Evolutionary conservation across 2,113 vertebrate species (phyloP).

Genomic region (Chloebia gouldiae): DNA sequence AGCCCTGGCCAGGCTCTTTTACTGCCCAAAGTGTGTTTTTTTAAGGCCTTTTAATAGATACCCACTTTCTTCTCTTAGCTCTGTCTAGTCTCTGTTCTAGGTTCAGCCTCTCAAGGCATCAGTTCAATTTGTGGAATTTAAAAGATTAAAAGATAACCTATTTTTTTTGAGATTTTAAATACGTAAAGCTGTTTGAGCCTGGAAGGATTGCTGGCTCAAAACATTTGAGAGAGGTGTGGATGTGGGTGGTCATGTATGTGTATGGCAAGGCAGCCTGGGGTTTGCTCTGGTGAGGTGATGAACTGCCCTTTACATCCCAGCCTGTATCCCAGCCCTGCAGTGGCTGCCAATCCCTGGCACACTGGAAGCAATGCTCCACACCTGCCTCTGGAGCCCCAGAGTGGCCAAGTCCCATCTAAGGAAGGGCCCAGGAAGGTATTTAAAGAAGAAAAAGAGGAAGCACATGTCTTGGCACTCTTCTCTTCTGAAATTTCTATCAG

Average conservation of each 20-base stretch:
- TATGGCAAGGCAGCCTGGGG: accelerated
- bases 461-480: accelerated
- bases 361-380: not conserved
- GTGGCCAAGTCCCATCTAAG: not conserved
- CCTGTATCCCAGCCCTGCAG: not conserved
- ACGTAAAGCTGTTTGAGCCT: not conserved
- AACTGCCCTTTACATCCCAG: not conserved
- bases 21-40: not conserved
- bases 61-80: not conserved
- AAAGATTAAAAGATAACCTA: not conserved
- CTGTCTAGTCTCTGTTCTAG: not conserved
- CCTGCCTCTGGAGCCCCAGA: not conserved
- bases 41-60: not conserved
- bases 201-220: not conserved
- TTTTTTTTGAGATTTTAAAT: not conserved
- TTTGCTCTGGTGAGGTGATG: not conserved
- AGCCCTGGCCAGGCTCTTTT: not conserved
- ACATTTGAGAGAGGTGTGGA: no score
- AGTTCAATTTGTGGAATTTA: not conserved
- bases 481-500: not conserved
- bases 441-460: not conserved
- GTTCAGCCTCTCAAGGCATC: not conserved
- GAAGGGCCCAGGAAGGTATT: not conserved
- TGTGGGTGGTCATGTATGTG: not conserved
- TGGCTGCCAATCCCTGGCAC: not conserved